Conservation (phyloP, 2,113 vertebrate genomes). For the Hippocampus zosterae region DNA sequence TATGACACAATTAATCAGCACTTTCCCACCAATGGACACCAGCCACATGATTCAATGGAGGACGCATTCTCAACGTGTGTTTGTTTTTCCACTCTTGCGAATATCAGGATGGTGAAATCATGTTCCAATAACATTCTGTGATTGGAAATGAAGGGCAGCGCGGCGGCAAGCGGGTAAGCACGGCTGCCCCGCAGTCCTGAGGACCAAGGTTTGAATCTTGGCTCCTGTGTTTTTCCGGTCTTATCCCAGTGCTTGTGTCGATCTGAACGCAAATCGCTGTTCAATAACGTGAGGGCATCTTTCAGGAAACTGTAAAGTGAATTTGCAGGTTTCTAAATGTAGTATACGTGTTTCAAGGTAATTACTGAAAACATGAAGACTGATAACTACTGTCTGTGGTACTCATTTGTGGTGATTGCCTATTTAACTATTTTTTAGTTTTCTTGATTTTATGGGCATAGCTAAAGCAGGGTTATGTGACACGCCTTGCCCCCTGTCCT, state of each 20-base stretch:
- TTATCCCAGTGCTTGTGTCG: neutral
- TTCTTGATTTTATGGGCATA: too few species aligned
- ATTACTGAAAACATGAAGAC: too few species aligned
- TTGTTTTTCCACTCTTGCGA: conserved; percentile 4
- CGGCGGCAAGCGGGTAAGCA: neutral
- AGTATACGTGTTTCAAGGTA: too few species aligned
- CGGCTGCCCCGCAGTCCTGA: neutral
- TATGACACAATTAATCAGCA: conserved; percentile 80
- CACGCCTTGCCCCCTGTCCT: too few species aligned
- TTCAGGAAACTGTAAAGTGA: too few species aligned
- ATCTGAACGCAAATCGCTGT: too few species aligned
- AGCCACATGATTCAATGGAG: conserved; percentile 66
- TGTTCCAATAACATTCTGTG: neutral
- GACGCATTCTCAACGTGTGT: conserved; percentile 3
- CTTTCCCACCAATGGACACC: conserved; percentile 77
- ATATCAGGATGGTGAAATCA: neutral
- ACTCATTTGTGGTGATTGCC: too few species aligned
- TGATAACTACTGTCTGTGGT: too few species aligned
- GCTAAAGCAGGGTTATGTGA: too few species aligned
- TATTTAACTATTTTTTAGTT: too few species aligned
- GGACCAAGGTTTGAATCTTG: neutral
- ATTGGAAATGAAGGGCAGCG: neutral
- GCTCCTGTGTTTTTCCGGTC: neutral
- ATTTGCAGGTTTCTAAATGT: too few species aligned
- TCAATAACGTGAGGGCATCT: too few species aligned